Evolutionary conservation across 2,888 invertebrate species (phyloP).

Genomic region (Ophion costatus): DNA sequence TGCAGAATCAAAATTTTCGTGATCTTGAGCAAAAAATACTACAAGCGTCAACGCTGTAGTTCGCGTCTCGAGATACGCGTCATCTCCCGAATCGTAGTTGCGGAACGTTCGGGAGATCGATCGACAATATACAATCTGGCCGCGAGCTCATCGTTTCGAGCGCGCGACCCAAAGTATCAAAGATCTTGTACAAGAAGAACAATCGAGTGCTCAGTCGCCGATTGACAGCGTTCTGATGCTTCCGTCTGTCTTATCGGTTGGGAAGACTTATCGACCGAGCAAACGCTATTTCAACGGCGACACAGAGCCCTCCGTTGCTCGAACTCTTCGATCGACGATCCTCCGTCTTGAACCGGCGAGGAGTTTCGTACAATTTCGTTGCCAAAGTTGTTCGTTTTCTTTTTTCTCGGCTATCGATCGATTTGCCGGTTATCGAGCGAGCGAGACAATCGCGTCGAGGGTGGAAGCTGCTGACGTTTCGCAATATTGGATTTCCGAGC

Average conservation of each 20-base stretch:
- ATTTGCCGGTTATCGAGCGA: conserved; percentile 13
- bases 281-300: neutral
- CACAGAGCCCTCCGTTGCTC: neutral
- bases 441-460: neutral
- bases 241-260: too few species aligned
- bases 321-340: neutral
- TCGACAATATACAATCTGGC: too few species aligned
- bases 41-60: too few species aligned
- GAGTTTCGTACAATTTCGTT: conserved; percentile 8
- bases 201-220: neutral
- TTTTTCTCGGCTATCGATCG: neutral
- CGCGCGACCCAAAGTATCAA: neutral
- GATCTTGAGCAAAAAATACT: too few species aligned
- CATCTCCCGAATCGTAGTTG: too few species aligned
- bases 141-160: neutral
- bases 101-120: too few species aligned
- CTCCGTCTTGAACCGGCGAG: neutral
- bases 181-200: neutral
- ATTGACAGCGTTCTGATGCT: neutral
- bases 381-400: neutral
- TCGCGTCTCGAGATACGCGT: too few species aligned
- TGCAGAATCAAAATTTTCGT: too few species aligned
- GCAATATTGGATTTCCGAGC: neutral
- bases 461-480: neutral
- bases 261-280: too few species aligned